Evolutionary conservation across 2,797 vertebrate genomes (phyloP), one percentile per base, ranked within the genome.

Genomic region (Leptatherina wallacei): DNA sequence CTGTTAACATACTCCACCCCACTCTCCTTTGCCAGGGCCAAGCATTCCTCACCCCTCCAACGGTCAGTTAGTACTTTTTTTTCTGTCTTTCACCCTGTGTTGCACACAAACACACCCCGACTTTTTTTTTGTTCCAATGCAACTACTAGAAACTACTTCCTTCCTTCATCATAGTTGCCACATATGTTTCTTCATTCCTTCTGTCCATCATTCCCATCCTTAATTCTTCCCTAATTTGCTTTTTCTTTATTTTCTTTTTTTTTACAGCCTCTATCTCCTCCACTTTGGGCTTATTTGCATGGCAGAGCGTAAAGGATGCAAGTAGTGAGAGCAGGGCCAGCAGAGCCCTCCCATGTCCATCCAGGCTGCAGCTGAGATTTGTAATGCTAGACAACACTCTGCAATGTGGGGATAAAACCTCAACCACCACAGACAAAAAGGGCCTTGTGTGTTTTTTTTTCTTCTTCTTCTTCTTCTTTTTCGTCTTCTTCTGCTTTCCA

Each of bases 381-480:
- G 90, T 91, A 92, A 92, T 92, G 91, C 92, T 90, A 91, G 90
- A 92, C 92, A 91, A 92, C 91, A 84, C 90, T 87, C 84, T 36
- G 85, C 88, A 77, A 82, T 72, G 84, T 80, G 59, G 82, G 90
- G 85, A 89, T 88, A 92, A 90, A 91, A 85, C 82, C 83, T 82
- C 57, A 55, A 75, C 85, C 51, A 70, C 81, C 44, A 38, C 80
- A 79, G 66, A 93, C 89, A 92, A 90, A 92, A 86, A 91, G 88
- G 76, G 83, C 88, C 85, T 90, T 91, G 90, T 72, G 6, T 24
- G 16, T 33, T 49, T 13, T 52, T 85, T 78, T 76, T 73, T 81
- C 80, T 47, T 27, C 22, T 42, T 57, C 67, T 61, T 60, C 73
- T 69, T 62, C 51, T 66, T 13, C 69, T 67, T 56, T 11, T 49